Evolutionary conservation across 2,797 vertebrate genomes (phyloP).

Genomic region (Lutra lutra): DNA sequence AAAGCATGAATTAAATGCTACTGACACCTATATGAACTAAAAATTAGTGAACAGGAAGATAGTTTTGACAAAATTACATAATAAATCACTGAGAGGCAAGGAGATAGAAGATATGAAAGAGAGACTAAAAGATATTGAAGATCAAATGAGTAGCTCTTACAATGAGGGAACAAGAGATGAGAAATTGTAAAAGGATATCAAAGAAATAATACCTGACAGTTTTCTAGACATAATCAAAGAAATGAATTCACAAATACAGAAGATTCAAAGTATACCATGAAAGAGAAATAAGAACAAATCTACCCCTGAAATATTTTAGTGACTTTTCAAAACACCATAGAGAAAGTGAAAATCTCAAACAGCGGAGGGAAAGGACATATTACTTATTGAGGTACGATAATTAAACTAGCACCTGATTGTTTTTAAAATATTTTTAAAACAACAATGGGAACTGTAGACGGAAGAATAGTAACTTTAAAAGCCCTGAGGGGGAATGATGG

Average conservation of each 20-base stretch:
- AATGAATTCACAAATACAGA: not conserved
- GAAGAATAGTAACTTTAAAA: not conserved
- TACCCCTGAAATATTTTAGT: not conserved
- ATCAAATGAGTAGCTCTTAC: not conserved
- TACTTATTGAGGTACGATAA: not conserved
- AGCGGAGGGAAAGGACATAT: not conserved
- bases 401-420: not conserved
- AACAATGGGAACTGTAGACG: not conserved
- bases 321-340: not conserved
- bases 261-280: not conserved
- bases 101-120: not conserved
- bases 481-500: not conserved
- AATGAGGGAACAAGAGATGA: not conserved
- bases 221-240: not conserved
- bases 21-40: not conserved
- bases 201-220: not conserved
- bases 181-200: not conserved
- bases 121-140: not conserved
- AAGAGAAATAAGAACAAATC: not conserved
- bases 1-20: not conserved
- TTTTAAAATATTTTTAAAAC: not conserved
- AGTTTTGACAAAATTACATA: not conserved
- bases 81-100: not conserved
- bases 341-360: not conserved
- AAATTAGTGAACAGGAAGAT: not conserved